phyloP scores from a whole-genome alignment of 2,113 vertebrate species.

The Stigmatopora argus region DNA sequence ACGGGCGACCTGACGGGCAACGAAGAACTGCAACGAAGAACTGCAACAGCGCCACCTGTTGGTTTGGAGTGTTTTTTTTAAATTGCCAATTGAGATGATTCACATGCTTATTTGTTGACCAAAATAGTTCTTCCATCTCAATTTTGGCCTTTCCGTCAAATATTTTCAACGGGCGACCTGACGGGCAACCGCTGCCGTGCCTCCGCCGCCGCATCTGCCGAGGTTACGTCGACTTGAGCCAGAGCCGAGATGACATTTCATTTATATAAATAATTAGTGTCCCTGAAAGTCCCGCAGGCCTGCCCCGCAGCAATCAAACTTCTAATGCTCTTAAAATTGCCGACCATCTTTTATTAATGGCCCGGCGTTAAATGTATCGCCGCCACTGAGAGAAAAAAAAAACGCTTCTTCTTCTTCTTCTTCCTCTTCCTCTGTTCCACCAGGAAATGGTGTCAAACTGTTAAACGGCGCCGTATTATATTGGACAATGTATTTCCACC shows the following conservation, averaged over 20 bases:
- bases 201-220: slow-evolving; percentile 46
- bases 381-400: slow-evolving; percentile 5
- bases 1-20: no score
- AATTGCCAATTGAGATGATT: no score
- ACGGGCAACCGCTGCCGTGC: slow-evolving; percentile 38
- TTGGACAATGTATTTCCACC: slow-evolving; percentile 13
- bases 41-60: no score
- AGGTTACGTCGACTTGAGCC: slow-evolving; percentile 65
- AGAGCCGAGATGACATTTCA: slow-evolving; percentile 74
- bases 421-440: slow-evolving; percentile 38
- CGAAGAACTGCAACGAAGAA: no score
- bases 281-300: slow-evolving; percentile 67
- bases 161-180: no score
- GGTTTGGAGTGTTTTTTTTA: no score
- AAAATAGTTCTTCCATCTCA: no score
- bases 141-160: no score
- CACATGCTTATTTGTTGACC: no score
- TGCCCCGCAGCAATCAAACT: slow-evolving; percentile 70
- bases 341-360: slow-evolving; percentile 71
- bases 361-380: slow-evolving; percentile 57
- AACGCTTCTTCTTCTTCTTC: slow-evolving; percentile 27
- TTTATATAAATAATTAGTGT: slow-evolving; percentile 74
- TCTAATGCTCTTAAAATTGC: slow-evolving; percentile 75
- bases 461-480: slow-evolving; percentile 39
- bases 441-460: slow-evolving; percentile 48